Evolutionary conservation across 2,888 invertebrate species (phyloP).

Genomic region (Seira musarum): DNA sequence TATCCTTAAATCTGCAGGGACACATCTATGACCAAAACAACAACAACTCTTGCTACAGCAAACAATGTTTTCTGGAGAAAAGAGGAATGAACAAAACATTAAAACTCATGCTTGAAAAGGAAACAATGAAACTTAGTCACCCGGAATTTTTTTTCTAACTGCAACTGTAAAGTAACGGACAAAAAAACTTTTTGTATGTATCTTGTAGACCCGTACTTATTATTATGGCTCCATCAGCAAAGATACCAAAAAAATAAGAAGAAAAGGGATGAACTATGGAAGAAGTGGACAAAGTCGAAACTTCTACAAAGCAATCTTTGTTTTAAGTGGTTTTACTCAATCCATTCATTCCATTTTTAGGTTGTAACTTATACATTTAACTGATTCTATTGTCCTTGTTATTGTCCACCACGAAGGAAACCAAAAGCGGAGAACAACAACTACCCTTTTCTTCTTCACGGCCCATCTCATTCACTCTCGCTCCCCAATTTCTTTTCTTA

Average conservation of each 20-base stretch:
- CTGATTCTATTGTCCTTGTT: conserved; percentile 13
- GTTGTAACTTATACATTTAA: conserved; percentile 27
- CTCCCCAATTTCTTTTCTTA: background rate
- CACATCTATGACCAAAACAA: conserved; percentile 40
- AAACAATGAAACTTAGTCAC: conserved; percentile 55
- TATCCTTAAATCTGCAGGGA: conserved; percentile 56
- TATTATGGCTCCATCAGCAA: background rate
- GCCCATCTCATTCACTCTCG: conserved; percentile 27
- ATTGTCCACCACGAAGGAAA: conserved; percentile 34
- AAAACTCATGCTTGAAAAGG: conserved; percentile 46
- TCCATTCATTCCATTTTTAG: conserved; percentile 32
- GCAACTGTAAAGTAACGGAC: conserved; percentile 8
- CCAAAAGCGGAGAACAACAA: conserved; percentile 8
- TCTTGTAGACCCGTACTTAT: background rate
- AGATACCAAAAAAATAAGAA: too few relatives aligned
- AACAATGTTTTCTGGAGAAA: background rate
- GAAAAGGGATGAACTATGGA: conserved; percentile 24
- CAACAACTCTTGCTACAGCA: background rate
- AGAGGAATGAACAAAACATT: conserved; percentile 45
- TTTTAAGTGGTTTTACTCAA: conserved; percentile 53
- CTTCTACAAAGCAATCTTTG: conserved; percentile 31
- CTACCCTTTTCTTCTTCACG: conserved; percentile 27
- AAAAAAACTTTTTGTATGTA: background rate
- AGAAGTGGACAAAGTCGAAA: conserved; percentile 11
- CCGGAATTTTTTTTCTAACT: conserved; percentile 46